A percentile compares a stretch with the other conserved stretches of the same genome.
phyloP scores from a whole-genome alignment of 1,140 invertebrate species.

The Chymomyza costata region DNA sequence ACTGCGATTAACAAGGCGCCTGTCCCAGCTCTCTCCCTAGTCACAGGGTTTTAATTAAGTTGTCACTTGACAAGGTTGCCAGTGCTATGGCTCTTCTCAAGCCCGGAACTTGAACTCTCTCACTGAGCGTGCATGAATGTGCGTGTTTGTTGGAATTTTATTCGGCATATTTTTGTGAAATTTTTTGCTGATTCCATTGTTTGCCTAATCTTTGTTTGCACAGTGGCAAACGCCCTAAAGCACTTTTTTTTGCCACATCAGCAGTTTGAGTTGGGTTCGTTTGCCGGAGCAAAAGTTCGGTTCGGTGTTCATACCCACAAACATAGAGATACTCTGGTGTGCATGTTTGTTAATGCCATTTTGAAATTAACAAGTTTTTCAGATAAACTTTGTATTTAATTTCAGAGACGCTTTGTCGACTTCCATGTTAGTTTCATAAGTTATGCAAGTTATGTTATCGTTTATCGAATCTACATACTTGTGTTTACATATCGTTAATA shows the following conservation, averaged over 20 bases:
- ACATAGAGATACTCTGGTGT: constrained; percentile 53
- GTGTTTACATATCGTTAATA: constrained; percentile 3
- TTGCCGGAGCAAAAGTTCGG: constrained; percentile 16
- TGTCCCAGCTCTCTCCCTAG: neutral
- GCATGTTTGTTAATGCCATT: constrained; percentile 66
- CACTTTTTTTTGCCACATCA: constrained; percentile 35
- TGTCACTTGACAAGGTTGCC: constrained; percentile 42
- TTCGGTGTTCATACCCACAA: too few species aligned
- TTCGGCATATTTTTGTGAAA: constrained; percentile 6
- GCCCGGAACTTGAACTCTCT: neutral
- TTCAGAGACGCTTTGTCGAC: constrained; percentile 16
- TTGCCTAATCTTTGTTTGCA: constrained; percentile 61
- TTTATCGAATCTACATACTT: too few species aligned
- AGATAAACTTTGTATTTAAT: constrained; percentile 72
- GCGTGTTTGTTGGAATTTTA: too few species aligned
- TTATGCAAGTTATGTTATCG: constrained; percentile 22
- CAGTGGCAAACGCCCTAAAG: constrained; percentile 33
- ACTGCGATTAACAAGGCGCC: constrained; percentile 48
- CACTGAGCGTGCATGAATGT: too few species aligned
- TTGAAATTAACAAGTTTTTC: constrained; percentile 67
- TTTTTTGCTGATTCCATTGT: constrained; percentile 71
- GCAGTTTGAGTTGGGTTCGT: constrained; percentile 22
- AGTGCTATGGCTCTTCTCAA: too few species aligned
- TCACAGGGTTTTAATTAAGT: constrained; percentile 66
- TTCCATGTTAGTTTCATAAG: constrained; percentile 22